Evolutionary conservation across 2,113 vertebrate species (phyloP), one percentile per base, ranked within the genome.

Genomic region (Chinchilla lanigera): DNA sequence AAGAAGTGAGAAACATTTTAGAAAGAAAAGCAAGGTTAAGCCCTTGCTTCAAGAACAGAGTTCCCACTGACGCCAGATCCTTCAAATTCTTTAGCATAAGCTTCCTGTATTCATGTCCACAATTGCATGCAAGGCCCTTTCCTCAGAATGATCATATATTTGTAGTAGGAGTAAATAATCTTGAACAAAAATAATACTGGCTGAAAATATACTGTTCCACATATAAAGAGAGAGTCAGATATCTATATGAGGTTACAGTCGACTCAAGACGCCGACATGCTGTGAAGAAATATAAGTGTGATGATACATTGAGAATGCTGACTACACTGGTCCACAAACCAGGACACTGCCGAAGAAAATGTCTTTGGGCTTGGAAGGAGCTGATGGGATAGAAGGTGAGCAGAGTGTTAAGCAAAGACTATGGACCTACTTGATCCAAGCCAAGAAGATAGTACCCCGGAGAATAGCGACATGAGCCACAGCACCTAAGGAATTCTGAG

Each of bases 1-100:
- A 98, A 98, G 98, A 98, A 98, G 97, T 97, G 96, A 98, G 97
- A 98, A 98, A 98, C 96, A 98, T 98, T 98, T 98, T 98, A 98
- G 96, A 96, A 97, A 98, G 92, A 98, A 96, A 98, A 98, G 96
- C 96, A 95, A 98, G 96, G 96, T 95, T 97, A 98, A 95, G 41
- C 97, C 90, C 97, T 97, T 96, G 90, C 94, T 98, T 98, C 95
- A 98, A 98, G 98, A 98, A 97, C 96, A 98, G 98, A 98, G 98
- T 97, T 97, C 92, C 93, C 97, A 97, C 86, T 94, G 94, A 98
- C 96, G 96, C 95, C 97, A 98, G 96, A 98, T 96, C 88, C 97
- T 97, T 93, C 60, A 77, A 19, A 58, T 93, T 71, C 44, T 93
- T 84, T 91, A 95, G 9, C n/a, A 52, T 67, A 56, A 50, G 10